Percentiles rank a stretch among this genome's conserved stretches.
Evolutionary conservation across 2,113 vertebrate genomes (phyloP).

Genomic region (Daubentonia madagascariensis): DNA sequence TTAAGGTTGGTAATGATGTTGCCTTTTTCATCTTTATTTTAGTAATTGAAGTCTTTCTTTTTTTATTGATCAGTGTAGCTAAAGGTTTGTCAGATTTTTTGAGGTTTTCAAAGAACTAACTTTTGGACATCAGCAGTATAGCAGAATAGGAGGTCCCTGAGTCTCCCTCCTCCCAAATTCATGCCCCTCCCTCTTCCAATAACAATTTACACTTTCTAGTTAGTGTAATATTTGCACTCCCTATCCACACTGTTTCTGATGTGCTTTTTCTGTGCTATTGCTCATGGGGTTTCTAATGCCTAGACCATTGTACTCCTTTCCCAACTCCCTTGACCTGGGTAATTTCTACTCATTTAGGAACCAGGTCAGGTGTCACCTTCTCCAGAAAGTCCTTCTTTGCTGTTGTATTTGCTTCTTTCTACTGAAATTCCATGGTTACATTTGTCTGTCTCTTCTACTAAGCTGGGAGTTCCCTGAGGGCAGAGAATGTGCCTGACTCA

Average conservation of each 20-base stretch:
- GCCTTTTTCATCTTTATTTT: too few species aligned
- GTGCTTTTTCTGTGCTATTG: neutral
- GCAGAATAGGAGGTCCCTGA: too few species aligned
- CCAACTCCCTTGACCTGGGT: neutral
- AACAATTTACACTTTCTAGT: neutral
- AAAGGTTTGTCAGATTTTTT: too few species aligned
- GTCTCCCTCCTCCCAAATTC: neutral
- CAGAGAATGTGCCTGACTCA: neutral
- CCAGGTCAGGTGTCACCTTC: neutral
- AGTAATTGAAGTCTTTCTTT: too few species aligned
- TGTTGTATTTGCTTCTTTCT: neutral
- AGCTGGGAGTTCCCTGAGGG: neutral
- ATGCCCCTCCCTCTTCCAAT: neutral
- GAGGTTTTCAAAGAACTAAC: too few species aligned
- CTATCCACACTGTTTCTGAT: neutral
- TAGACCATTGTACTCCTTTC: neutral
- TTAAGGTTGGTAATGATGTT: too few species aligned
- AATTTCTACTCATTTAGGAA: neutral
- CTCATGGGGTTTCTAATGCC: neutral
- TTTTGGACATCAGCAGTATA: too few species aligned
- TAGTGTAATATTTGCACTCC: neutral
- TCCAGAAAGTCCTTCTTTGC: neutral
- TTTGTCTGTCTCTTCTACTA: neutral
- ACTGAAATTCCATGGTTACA: neutral
- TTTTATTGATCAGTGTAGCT: too few species aligned